These are phyloP conservation scores for Oreonectes daqikongensis DNA, from an alignment of 2,797 vertebrate genomes.

Conservation along the genomic window DNA sequence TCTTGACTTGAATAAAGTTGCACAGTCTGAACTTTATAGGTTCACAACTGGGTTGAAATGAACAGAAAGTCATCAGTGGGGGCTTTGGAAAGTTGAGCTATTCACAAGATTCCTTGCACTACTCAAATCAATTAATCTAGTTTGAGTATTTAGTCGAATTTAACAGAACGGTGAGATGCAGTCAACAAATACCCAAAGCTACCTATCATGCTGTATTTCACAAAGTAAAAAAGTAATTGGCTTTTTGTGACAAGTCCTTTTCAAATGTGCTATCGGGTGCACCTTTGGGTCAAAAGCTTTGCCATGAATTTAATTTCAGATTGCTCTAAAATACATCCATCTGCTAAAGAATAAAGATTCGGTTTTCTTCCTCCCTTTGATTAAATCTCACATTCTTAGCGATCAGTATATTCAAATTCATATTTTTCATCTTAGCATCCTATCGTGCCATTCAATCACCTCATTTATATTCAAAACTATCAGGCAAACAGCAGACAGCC, in stretches of 20 bases:
- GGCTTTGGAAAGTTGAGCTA: neutral
- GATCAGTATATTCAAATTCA: slow-evolving; percentile 51
- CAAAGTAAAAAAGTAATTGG: slow-evolving; percentile 23
- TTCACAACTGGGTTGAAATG: neutral
- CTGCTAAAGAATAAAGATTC: slow-evolving; percentile 43
- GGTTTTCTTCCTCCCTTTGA: slow-evolving; percentile 43
- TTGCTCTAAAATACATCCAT: slow-evolving; percentile 23
- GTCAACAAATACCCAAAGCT: neutral
- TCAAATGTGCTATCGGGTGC: slow-evolving; percentile 18
- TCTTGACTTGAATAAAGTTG: slow-evolving; percentile 1
- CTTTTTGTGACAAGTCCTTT: slow-evolving; percentile 35
- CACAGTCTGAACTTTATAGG: neutral
- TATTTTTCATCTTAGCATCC: slow-evolving; percentile 55
- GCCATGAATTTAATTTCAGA: slow-evolving; percentile 35
- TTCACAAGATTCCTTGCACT: neutral
- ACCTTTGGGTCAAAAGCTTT: slow-evolving; percentile 31
- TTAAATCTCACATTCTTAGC: slow-evolving; percentile 49
- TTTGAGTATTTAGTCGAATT: neutral
- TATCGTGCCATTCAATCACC: slow-evolving; percentile 40
- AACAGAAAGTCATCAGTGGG: neutral
- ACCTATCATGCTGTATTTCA: neutral
- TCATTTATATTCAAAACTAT: slow-evolving; percentile 63
- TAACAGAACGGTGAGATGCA: neutral
- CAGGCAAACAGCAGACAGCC: slow-evolving; percentile 46
- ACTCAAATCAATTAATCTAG: neutral